These are phyloP conservation scores for Prosapia bicincta DNA, from an alignment of 2,888 invertebrate genomes.

Conservation along the genomic window DNA sequence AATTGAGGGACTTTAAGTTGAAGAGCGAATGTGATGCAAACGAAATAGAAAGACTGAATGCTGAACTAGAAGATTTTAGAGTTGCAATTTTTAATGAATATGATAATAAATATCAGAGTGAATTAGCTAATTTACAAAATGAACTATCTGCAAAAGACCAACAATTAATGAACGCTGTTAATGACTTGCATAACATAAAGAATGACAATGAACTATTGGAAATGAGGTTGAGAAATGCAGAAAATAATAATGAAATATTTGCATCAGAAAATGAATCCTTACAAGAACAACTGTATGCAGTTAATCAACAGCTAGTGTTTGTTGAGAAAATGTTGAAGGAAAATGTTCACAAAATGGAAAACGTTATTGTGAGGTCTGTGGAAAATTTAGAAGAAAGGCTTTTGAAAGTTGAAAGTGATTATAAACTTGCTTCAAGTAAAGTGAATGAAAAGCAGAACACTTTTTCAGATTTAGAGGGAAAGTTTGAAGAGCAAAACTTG, in stretches of 20 bases:
- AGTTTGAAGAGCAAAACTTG: slow-evolving; percentile 3
- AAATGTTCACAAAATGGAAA: neutral
- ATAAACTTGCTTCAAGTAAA: neutral
- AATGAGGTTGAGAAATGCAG: slow-evolving; percentile 64
- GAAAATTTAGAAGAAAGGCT: neutral
- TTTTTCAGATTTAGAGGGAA: slow-evolving; percentile 1
- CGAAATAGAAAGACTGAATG: slow-evolving; percentile 19
- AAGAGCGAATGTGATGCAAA: slow-evolving; percentile 2
- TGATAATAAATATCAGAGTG: slow-evolving; percentile 27
- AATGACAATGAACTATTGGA: slow-evolving; percentile 60
- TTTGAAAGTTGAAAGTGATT: neutral
- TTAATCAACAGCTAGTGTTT: slow-evolving; percentile 1
- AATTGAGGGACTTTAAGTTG: slow-evolving; percentile 8
- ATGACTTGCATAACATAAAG: slow-evolving; percentile 51
- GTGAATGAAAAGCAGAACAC: neutral
- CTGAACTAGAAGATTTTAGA: slow-evolving; percentile 21
- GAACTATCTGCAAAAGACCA: slow-evolving; percentile 37
- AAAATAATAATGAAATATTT: slow-evolving; percentile 13
- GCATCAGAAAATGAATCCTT: slow-evolving; percentile 14
- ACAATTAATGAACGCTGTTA: slow-evolving; percentile 50
- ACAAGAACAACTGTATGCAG: slow-evolving; percentile 8
- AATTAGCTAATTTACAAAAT: slow-evolving; percentile 27
- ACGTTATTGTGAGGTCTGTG: neutral
- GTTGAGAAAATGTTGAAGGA: slow-evolving; percentile 4
- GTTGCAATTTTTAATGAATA: slow-evolving; percentile 20